phyloP scores from a whole-genome alignment of 2,113 vertebrate species.

The Aptenodytes forsteri region DNA sequence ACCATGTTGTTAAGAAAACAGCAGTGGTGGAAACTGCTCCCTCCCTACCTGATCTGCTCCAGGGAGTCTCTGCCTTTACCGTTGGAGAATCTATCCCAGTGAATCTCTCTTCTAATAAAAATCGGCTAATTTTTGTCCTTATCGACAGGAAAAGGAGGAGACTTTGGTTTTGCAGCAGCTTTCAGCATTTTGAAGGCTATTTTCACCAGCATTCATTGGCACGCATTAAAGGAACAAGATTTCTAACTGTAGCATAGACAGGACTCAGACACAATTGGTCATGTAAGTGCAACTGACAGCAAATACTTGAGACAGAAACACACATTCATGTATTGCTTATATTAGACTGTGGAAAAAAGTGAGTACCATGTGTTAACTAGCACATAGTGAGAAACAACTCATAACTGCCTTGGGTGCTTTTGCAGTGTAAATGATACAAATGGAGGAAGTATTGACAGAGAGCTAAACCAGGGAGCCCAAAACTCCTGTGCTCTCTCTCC shows the following conservation, averaged over 20 bases:
- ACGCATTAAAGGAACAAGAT: neutral
- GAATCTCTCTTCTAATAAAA: neutral
- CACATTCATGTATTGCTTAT: neutral
- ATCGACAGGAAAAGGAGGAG: neutral
- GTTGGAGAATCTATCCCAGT: neutral
- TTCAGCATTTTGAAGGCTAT: neutral
- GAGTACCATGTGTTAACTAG: neutral
- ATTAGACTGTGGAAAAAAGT: neutral
- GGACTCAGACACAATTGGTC: neutral
- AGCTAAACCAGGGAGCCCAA: neutral
- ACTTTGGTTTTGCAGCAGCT: neutral
- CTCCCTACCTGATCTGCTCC: neutral
- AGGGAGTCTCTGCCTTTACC: neutral
- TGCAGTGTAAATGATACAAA: neutral
- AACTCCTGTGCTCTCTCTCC: neutral
- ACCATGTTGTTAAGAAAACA: neutral
- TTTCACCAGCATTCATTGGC: neutral
- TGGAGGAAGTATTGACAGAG: neutral
- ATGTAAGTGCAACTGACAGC: neutral
- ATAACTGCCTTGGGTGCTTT: fast-evolving
- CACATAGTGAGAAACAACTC: neutral
- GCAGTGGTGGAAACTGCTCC: neutral
- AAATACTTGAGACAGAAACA: neutral
- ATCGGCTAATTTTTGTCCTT: neutral
- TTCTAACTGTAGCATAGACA: neutral